phyloP scores from a whole-genome alignment of 2,113 vertebrate species.

The Strix uralensis region DNA sequence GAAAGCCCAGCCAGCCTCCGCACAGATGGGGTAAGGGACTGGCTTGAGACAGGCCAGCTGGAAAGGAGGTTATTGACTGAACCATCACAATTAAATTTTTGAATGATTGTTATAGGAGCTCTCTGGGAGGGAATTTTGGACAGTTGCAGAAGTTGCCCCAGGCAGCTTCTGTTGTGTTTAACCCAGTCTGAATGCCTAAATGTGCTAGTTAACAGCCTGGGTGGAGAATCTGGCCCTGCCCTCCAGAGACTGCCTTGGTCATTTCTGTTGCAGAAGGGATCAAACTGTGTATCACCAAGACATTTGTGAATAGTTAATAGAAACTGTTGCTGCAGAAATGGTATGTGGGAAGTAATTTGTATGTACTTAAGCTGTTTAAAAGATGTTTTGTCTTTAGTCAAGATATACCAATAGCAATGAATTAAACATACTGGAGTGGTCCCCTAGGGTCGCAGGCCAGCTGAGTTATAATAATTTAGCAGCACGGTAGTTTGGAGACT shows the following conservation, averaged over 20 bases:
- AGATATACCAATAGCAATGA: not conserved
- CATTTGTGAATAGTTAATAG: not conserved
- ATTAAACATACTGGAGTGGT: not conserved
- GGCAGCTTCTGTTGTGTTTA: constrained; percentile 5
- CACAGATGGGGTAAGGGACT: not conserved
- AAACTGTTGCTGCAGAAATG: not conserved
- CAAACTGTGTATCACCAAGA: not conserved
- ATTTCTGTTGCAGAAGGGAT: not conserved
- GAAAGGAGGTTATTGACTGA: not conserved
- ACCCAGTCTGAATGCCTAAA: not conserved
- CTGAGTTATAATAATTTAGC: not conserved
- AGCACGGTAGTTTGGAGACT: not conserved
- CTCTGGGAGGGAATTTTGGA: not conserved
- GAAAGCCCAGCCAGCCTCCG: not conserved
- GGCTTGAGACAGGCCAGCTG: not conserved
- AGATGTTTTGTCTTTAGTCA: not conserved
- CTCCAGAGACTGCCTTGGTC: not conserved
- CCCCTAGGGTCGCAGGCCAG: not conserved
- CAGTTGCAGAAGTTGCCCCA: not conserved
- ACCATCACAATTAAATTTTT: not conserved
- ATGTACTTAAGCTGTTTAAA: not conserved
- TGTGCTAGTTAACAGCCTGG: not conserved
- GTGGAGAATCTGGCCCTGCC: not conserved
- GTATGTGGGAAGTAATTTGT: not conserved
- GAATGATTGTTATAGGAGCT: not conserved